Percentiles rank a stretch among this genome's conserved stretches.
Evolutionary conservation across 2,888 invertebrate genomes (phyloP).

Genomic region (Xestia c-nigrum): DNA sequence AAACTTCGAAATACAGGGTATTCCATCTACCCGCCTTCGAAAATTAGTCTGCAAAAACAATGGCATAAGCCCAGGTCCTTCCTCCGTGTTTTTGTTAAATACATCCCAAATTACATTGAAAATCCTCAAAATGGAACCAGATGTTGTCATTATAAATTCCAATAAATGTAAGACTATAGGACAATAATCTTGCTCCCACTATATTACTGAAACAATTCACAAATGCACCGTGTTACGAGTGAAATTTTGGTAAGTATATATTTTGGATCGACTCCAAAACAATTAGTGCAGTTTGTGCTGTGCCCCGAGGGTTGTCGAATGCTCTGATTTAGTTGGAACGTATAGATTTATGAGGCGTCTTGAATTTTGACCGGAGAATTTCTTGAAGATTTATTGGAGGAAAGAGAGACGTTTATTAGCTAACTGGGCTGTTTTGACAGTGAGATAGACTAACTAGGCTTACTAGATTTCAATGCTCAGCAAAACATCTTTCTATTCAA

Average conservation of each 20-base stretch:
- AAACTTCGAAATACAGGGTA: slow-evolving; percentile 34
- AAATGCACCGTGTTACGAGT: slow-evolving; percentile 80
- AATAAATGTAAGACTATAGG: slow-evolving; percentile 35
- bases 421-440: neutral
- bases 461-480: neutral
- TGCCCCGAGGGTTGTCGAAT: slow-evolving; percentile 60
- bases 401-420: slow-evolving; percentile 8
- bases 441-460: neutral
- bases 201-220: slow-evolving; percentile 75
- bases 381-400: slow-evolving; percentile 13
- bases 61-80: slow-evolving; percentile 27
- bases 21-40: neutral
- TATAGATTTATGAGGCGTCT: slow-evolving; percentile 48
- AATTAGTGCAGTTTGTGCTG: slow-evolving; percentile 83
- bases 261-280: slow-evolving; percentile 89
- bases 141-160: slow-evolving; percentile 45
- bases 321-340: slow-evolving; percentile 27
- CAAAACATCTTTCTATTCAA: neutral
- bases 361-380: slow-evolving; percentile 43
- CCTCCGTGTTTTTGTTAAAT: slow-evolving; percentile 30
- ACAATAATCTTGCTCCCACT: slow-evolving; percentile 56
- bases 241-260: slow-evolving; percentile 88
- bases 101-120: slow-evolving; percentile 26
- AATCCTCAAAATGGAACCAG: slow-evolving; percentile 30
- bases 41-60: slow-evolving; percentile 44